Percentiles rank a stretch among this genome's conserved stretches.
Evolutionary conservation across 2,888 invertebrate genomes (phyloP).

Genomic region (Dysmachus trigonus): DNA sequence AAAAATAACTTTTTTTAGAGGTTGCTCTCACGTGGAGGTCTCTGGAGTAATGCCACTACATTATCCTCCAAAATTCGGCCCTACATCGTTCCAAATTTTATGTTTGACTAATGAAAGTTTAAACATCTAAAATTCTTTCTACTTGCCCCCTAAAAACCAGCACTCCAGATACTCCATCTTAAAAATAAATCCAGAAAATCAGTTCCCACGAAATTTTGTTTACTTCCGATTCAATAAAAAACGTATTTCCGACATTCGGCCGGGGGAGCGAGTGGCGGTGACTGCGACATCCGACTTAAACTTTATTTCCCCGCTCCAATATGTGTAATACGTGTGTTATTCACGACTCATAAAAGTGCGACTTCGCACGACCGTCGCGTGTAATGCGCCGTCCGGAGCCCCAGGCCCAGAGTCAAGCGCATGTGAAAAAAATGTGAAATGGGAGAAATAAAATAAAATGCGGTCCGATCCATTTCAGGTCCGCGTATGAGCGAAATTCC

Average conservation of each 20-base stretch:
- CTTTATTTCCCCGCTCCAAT: not conserved
- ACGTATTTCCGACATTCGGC: not conserved
- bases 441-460: not conserved
- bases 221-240: conserved; percentile 14
- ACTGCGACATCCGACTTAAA: not conserved
- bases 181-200: not conserved
- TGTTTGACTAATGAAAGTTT: not conserved
- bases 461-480: not conserved
- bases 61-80: too few species aligned
- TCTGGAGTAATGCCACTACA: too few species aligned
- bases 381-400: conserved; percentile 8
- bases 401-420: not conserved
- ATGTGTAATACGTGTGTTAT: not conserved
- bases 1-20: too few species aligned
- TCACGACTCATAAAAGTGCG: conserved; percentile 42
- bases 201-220: conserved; percentile 21
- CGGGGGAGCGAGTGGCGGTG: not conserved
- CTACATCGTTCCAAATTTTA: not conserved
- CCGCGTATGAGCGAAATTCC: conserved; percentile 2
- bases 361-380: conserved; percentile 48
- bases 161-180: not conserved
- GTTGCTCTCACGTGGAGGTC: too few species aligned
- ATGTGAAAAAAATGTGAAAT: not conserved
- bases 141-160: not conserved
- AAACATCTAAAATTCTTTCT: not conserved